Percentiles rank a stretch among this genome's conserved stretches.
These are phyloP conservation scores for Penaeus monodon DNA, from an alignment of 2,888 invertebrate genomes.

Conservation along the genomic window DNA sequence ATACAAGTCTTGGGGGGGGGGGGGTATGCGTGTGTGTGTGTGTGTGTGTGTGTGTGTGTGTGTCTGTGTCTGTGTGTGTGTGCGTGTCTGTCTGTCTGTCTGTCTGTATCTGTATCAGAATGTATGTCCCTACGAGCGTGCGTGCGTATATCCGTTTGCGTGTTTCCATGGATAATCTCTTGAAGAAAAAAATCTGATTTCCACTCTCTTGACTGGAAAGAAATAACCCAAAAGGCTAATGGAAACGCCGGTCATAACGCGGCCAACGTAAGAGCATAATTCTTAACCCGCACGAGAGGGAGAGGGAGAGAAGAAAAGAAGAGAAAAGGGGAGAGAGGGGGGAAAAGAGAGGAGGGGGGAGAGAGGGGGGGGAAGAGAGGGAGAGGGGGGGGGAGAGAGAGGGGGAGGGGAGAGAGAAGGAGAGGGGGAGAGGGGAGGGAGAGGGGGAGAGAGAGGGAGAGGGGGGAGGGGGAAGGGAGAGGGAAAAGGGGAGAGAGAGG, in stretches of 20 bases:
- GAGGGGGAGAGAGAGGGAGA: neutral
- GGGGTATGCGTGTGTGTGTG: too few species aligned
- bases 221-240: too few species aligned
- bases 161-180: neutral
- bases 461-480: neutral
- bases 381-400: neutral
- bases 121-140: neutral
- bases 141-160: neutral
- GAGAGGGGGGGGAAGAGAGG: neutral
- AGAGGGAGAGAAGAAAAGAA: neutral
- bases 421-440: neutral
- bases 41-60: too few species aligned
- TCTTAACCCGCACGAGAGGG: neutral
- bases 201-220: too few species aligned
- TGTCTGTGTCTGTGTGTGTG: too few species aligned
- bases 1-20: accelerated
- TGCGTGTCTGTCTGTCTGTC: too few species aligned
- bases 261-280: too few species aligned
- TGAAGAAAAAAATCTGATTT: neutral
- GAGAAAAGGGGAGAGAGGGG: neutral
- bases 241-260: too few species aligned
- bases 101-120: too few species aligned
- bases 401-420: neutral
- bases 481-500: neutral
- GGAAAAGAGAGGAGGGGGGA: neutral